Evolutionary conservation across 2,888 invertebrate species (phyloP).

Genomic region (Eristalis arbustorum): DNA sequence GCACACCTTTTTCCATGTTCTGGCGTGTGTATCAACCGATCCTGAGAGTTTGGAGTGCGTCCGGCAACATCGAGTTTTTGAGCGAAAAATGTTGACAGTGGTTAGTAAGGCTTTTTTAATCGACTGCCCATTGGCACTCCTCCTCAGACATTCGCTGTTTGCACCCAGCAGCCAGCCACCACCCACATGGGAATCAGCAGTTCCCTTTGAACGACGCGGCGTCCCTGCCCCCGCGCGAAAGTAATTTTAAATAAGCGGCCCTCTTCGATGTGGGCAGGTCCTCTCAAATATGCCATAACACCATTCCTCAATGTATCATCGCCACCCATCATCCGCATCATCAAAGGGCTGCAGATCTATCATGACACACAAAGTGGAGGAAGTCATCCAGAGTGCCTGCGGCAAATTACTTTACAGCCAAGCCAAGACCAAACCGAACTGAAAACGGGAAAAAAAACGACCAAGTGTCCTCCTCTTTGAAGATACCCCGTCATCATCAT

Average conservation of each 20-base stretch:
- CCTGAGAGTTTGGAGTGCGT: too few relatives aligned
- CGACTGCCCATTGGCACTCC: too few relatives aligned
- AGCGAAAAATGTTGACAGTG: too few relatives aligned
- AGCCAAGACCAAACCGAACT: background rate
- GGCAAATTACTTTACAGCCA: constrained; percentile 63
- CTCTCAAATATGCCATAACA: constrained; percentile 35
- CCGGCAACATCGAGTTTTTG: too few relatives aligned
- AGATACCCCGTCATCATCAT: constrained; percentile 38
- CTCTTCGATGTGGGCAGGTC: background rate
- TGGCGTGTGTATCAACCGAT: too few relatives aligned
- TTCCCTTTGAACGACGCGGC: background rate
- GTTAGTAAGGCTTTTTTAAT: too few relatives aligned
- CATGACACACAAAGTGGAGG: constrained; percentile 65
- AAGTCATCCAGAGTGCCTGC: constrained; percentile 68
- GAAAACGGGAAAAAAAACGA: constrained; percentile 25
- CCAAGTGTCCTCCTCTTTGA: constrained; percentile 59
- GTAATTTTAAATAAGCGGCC: background rate
- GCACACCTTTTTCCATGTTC: too few relatives aligned
- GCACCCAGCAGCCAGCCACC: too few relatives aligned
- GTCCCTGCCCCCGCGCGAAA: background rate
- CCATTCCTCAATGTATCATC: constrained; percentile 44
- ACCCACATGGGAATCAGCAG: too few relatives aligned
- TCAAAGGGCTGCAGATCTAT: constrained; percentile 63
- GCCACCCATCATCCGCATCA: constrained; percentile 57
- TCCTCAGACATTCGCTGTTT: too few relatives aligned